phyloP scores from a whole-genome alignment of 2,113 vertebrate species.

The Prunella fulvescens region DNA sequence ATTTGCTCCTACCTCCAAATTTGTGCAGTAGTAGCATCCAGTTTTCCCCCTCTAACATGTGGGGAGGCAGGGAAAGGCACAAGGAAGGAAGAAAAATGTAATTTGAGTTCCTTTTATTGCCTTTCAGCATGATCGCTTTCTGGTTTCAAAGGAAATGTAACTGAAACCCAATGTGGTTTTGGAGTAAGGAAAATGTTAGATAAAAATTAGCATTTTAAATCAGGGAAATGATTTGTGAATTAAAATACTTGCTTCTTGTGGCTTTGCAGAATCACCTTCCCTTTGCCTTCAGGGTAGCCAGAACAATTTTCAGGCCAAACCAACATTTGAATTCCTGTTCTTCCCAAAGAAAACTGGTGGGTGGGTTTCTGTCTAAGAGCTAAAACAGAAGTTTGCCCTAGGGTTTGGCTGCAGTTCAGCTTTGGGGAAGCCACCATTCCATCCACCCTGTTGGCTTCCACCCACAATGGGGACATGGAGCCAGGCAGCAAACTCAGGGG shows the following conservation, averaged over 20 bases:
- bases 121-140: background rate
- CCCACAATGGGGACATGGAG: accelerated
- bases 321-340: background rate
- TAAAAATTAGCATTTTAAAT: constrained; percentile 42
- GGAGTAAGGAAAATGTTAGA: constrained; percentile 10
- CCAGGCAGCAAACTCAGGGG: background rate
- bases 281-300: constrained; percentile 10
- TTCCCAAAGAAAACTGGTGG: constrained; percentile 16
- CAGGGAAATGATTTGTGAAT: background rate
- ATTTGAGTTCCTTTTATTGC: constrained; percentile 20
- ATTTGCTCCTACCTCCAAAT: background rate
- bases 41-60: background rate
- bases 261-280: constrained; percentile 20
- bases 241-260: constrained; percentile 22
- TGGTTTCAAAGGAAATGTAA: constrained; percentile 45
- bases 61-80: background rate
- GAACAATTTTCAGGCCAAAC: constrained; percentile 19
- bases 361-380: background rate
- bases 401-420: background rate
- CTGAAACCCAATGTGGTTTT: constrained; percentile 1
- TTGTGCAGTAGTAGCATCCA: background rate
- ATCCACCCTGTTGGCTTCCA: background rate
- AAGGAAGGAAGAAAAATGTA: background rate
- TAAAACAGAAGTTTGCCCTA: background rate
- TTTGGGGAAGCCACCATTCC: background rate